phyloP scores from a whole-genome alignment of 2,888 invertebrate genomes.

The Caenorhabditis macrosperma region DNA sequence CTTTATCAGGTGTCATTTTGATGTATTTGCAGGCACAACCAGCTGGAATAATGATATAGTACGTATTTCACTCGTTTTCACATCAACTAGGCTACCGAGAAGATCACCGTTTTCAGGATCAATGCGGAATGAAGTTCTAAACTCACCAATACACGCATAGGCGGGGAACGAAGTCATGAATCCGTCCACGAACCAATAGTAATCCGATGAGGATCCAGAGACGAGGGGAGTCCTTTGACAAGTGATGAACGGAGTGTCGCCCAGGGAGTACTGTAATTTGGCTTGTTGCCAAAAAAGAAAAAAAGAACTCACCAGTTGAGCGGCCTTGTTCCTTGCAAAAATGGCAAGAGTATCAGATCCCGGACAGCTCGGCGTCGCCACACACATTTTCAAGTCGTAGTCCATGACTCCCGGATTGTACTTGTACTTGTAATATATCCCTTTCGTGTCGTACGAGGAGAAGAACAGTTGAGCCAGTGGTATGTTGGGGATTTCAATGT shows the following conservation, averaged over 20 bases:
- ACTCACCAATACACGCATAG: neutral
- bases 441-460: too few species aligned
- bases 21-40: conserved; percentile 7
- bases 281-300: too few species aligned
- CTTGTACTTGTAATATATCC: neutral
- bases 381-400: neutral
- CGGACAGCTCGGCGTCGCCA: neutral
- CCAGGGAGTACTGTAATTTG: neutral
- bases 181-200: neutral
- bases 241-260: neutral
- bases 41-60: too few species aligned
- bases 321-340: neutral
- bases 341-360: conserved; percentile 3
- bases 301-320: neutral
- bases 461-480: neutral
- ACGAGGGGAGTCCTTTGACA: neutral
- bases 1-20: neutral
- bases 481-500: neutral
- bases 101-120: too few species aligned
- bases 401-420: neutral
- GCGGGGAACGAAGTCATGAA: neutral
- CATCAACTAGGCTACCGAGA: too few species aligned
- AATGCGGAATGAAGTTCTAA: too few species aligned
- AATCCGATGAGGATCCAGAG: neutral
- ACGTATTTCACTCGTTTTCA: too few species aligned